Percentiles rank a stretch among this genome's conserved stretches.
phyloP scores from a whole-genome alignment of 2,888 invertebrate genomes.

The Eurytoma californica region DNA sequence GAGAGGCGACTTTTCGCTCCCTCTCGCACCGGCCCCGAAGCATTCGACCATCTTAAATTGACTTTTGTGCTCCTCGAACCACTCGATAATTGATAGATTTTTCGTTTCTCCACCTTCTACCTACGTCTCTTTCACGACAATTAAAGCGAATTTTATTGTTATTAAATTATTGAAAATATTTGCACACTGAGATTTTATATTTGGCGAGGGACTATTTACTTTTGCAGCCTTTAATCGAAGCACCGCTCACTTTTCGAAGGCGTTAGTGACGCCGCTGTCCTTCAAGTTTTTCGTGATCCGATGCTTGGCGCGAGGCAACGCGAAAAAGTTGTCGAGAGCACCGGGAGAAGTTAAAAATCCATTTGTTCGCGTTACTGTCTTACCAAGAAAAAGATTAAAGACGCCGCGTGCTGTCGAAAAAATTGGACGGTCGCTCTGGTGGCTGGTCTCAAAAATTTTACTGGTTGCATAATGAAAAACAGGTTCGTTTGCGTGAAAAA shows the following conservation, averaged over 20 bases:
- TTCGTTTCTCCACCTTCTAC: too few relatives aligned
- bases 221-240: neutral
- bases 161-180: too few relatives aligned
- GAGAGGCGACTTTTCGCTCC: slow-evolving; percentile 17
- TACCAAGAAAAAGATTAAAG: slow-evolving; percentile 53
- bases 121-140: too few relatives aligned
- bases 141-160: too few relatives aligned
- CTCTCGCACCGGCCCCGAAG: neutral
- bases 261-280: neutral
- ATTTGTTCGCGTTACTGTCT: slow-evolving; percentile 59
- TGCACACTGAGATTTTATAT: neutral
- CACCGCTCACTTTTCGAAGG: neutral
- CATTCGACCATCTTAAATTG: neutral
- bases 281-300: slow-evolving; percentile 36
- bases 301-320: neutral
- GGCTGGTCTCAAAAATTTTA: slow-evolving; percentile 17
- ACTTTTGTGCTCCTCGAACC: too few relatives aligned
- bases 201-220: neutral
- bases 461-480: slow-evolving; percentile 6
- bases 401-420: slow-evolving; percentile 17
- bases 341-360: slow-evolving; percentile 60
- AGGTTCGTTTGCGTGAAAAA: neutral
- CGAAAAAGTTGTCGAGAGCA: slow-evolving; percentile 26
- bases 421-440: neutral
- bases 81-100: too few relatives aligned